Conservation (phyloP, 1,140 invertebrate genomes). For the Neodiprion virginianus region DNA sequence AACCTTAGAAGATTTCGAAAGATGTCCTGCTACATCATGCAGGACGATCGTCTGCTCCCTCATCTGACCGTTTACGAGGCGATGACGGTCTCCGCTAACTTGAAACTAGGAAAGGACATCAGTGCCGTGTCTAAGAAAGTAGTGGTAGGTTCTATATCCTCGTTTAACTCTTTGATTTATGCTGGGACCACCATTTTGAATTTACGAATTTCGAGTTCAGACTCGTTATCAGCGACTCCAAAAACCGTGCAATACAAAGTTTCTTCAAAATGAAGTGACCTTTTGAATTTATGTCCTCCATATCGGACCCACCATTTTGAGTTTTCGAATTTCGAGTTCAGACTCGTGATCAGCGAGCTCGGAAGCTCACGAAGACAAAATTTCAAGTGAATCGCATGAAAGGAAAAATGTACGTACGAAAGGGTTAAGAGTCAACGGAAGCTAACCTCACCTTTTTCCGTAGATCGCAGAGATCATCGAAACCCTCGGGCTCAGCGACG, state of each 20-base stretch:
- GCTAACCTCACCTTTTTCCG: slow-evolving; percentile 1
- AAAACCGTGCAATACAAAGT: too few species aligned
- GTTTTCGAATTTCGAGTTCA: too few species aligned
- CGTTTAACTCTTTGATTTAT: not conserved
- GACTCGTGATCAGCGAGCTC: too few species aligned
- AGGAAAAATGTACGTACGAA: too few species aligned
- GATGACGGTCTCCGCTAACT: slow-evolving; percentile 89
- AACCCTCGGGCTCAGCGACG: slow-evolving; percentile 75
- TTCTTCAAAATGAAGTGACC: too few species aligned
- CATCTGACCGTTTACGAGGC: slow-evolving; percentile 89
- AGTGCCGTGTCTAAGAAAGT: slow-evolving; percentile 76
- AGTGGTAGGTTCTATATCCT: slow-evolving; percentile 54
- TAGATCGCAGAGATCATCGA: slow-evolving; percentile 84
- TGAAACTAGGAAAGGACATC: slow-evolving; percentile 88
- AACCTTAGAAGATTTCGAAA: slow-evolving; percentile 88
- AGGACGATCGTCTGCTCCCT: slow-evolving; percentile 89
- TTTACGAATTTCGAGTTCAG: not conserved
- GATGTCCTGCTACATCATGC: slow-evolving; percentile 96
- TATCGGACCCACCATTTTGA: too few species aligned
- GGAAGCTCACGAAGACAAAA: too few species aligned
- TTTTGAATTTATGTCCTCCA: too few species aligned
- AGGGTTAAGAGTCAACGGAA: not conserved
- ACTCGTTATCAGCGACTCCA: not conserved
- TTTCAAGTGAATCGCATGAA: too few species aligned
- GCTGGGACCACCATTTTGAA: not conserved